Percentiles rank a stretch among this genome's conserved stretches.
These are phyloP conservation scores for Orchesella flavescens DNA, from an alignment of 2,888 invertebrate species.

Conservation along the genomic window DNA sequence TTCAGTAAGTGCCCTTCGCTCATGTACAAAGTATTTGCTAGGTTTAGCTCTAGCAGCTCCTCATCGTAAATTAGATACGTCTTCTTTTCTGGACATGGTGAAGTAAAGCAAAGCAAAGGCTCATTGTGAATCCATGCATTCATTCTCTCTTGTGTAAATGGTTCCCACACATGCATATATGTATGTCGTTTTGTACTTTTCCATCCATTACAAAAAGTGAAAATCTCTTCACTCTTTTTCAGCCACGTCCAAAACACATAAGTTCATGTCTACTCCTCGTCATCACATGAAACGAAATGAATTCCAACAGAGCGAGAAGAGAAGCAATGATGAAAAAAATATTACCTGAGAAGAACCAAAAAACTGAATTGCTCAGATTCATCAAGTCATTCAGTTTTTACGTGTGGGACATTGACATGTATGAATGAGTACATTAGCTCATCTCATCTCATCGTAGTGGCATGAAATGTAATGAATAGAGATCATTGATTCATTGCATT, in stretches of 20 bases:
- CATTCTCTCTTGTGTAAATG: not conserved
- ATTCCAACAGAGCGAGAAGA: slow-evolving; percentile 44
- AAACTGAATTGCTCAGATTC: slow-evolving; percentile 25
- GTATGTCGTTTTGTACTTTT: slow-evolving; percentile 5
- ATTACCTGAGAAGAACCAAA: not conserved
- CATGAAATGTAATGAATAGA: slow-evolving; percentile 22
- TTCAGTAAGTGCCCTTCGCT: not conserved
- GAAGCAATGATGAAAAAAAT: slow-evolving; percentile 25
- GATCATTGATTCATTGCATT: slow-evolving; percentile 40
- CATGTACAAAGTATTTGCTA: not conserved
- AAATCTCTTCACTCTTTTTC: slow-evolving; percentile 54
- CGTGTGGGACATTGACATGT: slow-evolving; percentile 39
- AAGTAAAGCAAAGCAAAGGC: not conserved
- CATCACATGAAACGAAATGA: slow-evolving; percentile 40
- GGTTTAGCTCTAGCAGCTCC: not conserved
- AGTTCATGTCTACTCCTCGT: slow-evolving; percentile 53
- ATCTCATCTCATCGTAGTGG: not conserved
- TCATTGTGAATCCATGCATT: not conserved
- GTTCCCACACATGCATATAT: too few relatives aligned
- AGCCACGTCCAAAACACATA: slow-evolving; percentile 53
- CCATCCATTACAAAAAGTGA: slow-evolving; percentile 30
- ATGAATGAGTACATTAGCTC: slow-evolving; percentile 33
- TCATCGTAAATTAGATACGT: slow-evolving; percentile 49
- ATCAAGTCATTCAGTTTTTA: slow-evolving; percentile 34
- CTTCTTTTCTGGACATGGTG: slow-evolving; percentile 32